Conservation (phyloP, 2,113 vertebrate genomes). For the Notechis scutatus region DNA sequence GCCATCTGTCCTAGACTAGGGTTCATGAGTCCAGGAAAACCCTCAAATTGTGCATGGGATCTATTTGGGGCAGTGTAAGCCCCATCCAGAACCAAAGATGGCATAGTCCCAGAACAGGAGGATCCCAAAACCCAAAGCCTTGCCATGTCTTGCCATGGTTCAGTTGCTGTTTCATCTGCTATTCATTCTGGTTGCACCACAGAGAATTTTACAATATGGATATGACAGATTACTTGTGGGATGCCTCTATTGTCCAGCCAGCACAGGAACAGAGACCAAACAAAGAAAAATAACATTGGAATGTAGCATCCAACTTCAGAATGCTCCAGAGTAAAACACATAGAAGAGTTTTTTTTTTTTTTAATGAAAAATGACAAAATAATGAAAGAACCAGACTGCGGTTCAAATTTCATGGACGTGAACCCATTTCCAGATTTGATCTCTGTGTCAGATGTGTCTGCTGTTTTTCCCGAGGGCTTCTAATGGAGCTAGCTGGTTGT, state of each 20-base stretch:
- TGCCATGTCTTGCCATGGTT: too few relatives aligned
- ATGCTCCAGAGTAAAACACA: slow-evolving; percentile 22
- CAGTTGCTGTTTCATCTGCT: slow-evolving; percentile 23
- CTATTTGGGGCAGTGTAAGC: too few relatives aligned
- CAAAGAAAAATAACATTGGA: background rate
- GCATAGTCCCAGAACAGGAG: too few relatives aligned
- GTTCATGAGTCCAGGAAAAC: too few relatives aligned
- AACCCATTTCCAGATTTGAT: background rate
- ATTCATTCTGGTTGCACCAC: background rate
- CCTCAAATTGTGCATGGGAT: too few relatives aligned
- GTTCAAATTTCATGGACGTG: background rate
- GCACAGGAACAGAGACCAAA: slow-evolving; percentile 28
- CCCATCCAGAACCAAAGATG: too few relatives aligned
- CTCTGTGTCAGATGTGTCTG: background rate
- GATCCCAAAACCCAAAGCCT: too few relatives aligned
- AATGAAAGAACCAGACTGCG: background rate
- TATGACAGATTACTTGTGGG: slow-evolving; percentile 19
- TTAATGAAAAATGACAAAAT: background rate
- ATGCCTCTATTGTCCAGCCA: background rate
- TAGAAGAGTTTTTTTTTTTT: background rate
- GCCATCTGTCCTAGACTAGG: too few relatives aligned
- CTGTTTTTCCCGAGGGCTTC: background rate
- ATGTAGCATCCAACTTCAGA: slow-evolving; percentile 9
- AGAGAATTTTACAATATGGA: slow-evolving; percentile 35
- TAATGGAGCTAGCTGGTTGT: background rate